Evolutionary conservation across 2,888 invertebrate genomes (phyloP), one percentile per base, ranked within the genome.

Genomic region (Charanyca ferruginea): DNA sequence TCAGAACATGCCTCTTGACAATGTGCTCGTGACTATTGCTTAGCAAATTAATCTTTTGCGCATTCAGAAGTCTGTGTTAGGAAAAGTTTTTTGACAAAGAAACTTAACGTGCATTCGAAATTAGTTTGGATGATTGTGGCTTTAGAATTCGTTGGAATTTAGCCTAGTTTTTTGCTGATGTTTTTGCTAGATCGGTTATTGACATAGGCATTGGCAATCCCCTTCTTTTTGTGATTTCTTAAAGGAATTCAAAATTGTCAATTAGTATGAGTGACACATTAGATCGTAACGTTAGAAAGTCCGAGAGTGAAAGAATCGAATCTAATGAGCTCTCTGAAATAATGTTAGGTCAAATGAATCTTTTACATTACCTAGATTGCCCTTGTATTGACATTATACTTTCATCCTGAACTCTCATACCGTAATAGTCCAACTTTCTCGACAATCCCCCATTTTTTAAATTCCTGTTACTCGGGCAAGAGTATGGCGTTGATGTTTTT

Each of bases 401-500:
- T 61, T 51, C 35, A 47, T 52, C 49, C 51, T 42, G 32, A 53
- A 47, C 28, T 55, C 38, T 78, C 35, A 48, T 51, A 73, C 67
- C 49, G 57, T 61, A 73, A 66, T 66, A 61, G 44, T 66, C 41
- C 51, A 73, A 75, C 79, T 75, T 78, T 73, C 74, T 67, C 79
- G 44, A 59, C 77, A 79, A 64, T 71, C 63, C 68, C 69, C 59
- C 73, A 47, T 81, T 70, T 74, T 82, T 82, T 63, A 77, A 84
- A 85, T 87, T 87, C 78, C 84, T 87, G 88, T 89, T 89, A 88
- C 83, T 83, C 80, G 80, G 87, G 87, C 87, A 87, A 85, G 87
- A 85, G 86, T 84, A 85, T 88, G 86, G 81, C 84, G 85, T 89
- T 87, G 90, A 85, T 84, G 92, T 93, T 94, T 93, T 94, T 93